Evolutionary conservation across 2,113 vertebrate species (phyloP), one percentile per base, ranked within the genome.

Genomic region (Craseonycteris thonglongyai): DNA sequence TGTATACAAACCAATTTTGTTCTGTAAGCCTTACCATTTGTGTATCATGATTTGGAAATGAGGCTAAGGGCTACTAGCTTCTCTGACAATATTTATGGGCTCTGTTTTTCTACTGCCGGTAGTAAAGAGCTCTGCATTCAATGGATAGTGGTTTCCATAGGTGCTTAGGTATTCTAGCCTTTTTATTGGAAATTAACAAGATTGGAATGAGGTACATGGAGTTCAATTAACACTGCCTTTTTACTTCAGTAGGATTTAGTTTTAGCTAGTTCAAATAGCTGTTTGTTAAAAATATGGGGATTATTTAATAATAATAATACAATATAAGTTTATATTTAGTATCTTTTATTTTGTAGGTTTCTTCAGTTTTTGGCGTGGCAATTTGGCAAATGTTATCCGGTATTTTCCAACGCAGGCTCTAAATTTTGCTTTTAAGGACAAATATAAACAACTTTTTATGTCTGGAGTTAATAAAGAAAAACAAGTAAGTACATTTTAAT

Each of bases 341-440:
- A 30, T 54, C 0, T 72, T 96, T 97, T n/a, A 58, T 96, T 88
- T 75, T 91, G 19, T 33, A 98, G 96, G 96, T 94, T 97, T 98
- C 96, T 30, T 97, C 56, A 97, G 96, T 85, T 98, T 85, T 90
- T 98, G 97, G 94, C 90, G 40, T 90, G 98, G 96, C 51, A 97
- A 72, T 96, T 94, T 98, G 63, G 95, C 93, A 80, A 97, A 97
- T 78, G 89, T 98, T 71, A 95, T 95, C 49, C 11, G 38, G 5
- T 97, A 97, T 97, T 98, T 98, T 96, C 97, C 97, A 96, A 96
- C 86, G 38, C 96, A 97, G 79, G 95, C 97, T 95, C 92, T 98
- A 69, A 98, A 98, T 40, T 98, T 98, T 83, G 97, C 96, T 96
- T 98, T 98, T 91, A 98, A 98, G 78, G 96, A 98, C 83, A 97